These are phyloP conservation scores for Melopsittacus undulatus DNA, from an alignment of 2,797 vertebrate genomes.

Conservation along the genomic window DNA sequence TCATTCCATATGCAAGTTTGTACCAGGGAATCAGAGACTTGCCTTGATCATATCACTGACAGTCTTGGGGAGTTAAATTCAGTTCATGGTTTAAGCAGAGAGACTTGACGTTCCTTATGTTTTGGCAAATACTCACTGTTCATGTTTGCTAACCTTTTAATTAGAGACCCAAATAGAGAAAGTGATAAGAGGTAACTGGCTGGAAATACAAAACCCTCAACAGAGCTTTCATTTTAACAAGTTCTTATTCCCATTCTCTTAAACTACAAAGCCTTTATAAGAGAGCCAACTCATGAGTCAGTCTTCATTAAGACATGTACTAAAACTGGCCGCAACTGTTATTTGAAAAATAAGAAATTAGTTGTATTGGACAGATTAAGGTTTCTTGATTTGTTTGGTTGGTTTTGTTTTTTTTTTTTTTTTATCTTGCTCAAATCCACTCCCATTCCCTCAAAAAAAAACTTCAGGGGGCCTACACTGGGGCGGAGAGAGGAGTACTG, in stretches of 20 bases:
- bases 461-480: neutral
- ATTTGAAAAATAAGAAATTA: neutral
- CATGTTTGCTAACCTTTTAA: constrained; percentile 4
- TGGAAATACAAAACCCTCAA: neutral
- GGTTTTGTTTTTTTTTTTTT: neutral
- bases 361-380: neutral
- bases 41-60: neutral
- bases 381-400: neutral
- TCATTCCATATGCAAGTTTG: neutral
- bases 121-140: neutral
- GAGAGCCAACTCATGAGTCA: neutral
- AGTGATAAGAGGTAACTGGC: neutral
- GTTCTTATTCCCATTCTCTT: neutral
- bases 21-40: neutral
- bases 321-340: neutral
- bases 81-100: neutral
- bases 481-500: neutral
- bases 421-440: neutral
- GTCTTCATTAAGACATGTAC: neutral
- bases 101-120: neutral
- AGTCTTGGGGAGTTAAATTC: neutral
- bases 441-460: neutral
- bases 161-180: neutral
- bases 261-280: neutral
- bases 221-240: neutral